phyloP scores from a whole-genome alignment of 37 sponge, comb jelly and placozoan genomes.

The Axinella damicornis region DNA sequence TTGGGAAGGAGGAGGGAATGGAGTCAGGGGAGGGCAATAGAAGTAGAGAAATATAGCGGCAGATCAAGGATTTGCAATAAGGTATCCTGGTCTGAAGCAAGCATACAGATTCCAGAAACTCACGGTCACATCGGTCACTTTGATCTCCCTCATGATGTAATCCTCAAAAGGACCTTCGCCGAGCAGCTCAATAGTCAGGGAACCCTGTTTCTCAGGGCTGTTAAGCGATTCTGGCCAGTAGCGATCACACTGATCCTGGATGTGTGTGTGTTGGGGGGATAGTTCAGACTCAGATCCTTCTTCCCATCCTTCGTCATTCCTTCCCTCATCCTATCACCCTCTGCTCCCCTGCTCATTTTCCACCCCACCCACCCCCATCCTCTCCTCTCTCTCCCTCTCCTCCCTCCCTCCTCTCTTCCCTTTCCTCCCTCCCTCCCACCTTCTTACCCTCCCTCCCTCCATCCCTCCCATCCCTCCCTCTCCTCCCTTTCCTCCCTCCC shows the following conservation, averaged over 20 bases:
- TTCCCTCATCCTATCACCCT: too few species aligned
- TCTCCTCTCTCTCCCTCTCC: not conserved
- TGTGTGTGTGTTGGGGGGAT: not conserved
- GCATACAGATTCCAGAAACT: not conserved
- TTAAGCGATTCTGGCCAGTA: conserved; percentile 74
- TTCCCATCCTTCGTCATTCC: too few species aligned
- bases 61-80: not conserved
- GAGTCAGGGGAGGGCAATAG: not conserved
- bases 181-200: conserved; percentile 22
- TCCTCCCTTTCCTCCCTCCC: not conserved
- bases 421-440: too few species aligned
- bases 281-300: too few species aligned
- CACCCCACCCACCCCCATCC: not conserved
- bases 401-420: not conserved
- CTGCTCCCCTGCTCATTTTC: not conserved
- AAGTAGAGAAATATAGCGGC: not conserved
- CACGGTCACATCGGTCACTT: conserved; percentile 69
- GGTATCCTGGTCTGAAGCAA: too few species aligned
- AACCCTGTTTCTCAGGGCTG: conserved; percentile 15
- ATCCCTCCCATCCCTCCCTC: not conserved
- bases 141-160: conserved; percentile 68
- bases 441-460: not conserved
- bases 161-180: conserved; percentile 37
- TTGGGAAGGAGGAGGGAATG: not conserved
- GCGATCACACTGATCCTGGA: conserved; percentile 72